A percentile compares a stretch with the other conserved stretches of the same genome.
Conservation (phyloP, 2,888 invertebrate genomes). For the Tetheella fluctuosa region DNA sequence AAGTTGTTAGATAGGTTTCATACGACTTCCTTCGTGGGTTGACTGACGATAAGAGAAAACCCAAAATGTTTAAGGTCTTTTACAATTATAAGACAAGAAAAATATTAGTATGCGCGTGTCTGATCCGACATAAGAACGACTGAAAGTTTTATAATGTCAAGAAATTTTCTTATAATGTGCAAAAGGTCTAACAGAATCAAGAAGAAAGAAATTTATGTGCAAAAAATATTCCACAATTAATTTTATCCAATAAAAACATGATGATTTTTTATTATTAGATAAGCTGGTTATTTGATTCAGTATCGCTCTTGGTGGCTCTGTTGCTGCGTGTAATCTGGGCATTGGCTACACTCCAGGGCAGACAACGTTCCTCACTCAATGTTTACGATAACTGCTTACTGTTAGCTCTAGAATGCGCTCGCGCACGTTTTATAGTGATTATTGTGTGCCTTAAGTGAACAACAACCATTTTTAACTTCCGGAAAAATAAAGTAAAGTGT, state of each 20-base stretch:
- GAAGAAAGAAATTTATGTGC: background rate
- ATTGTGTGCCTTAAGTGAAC: background rate
- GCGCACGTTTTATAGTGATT: slow-evolving; percentile 4
- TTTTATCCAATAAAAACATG: background rate
- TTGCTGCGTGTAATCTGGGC: background rate
- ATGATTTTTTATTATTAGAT: background rate
- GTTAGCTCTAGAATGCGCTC: slow-evolving; percentile 31
- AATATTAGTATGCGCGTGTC: too few relatives aligned
- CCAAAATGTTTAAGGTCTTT: too few relatives aligned
- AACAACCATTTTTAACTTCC: background rate
- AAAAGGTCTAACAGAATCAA: background rate
- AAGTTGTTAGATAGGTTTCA: too few relatives aligned
- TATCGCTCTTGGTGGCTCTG: background rate
- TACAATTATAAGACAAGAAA: too few relatives aligned
- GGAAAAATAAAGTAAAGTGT: background rate
- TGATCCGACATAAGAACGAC: too few relatives aligned
- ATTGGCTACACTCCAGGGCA: background rate
- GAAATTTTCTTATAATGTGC: too few relatives aligned
- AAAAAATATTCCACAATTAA: background rate
- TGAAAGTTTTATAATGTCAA: too few relatives aligned
- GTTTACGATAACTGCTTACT: slow-evolving; percentile 42
- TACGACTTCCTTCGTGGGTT: too few relatives aligned
- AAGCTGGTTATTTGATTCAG: background rate
- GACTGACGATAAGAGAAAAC: too few relatives aligned
- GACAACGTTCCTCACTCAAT: slow-evolving; percentile 18